phyloP scores from a whole-genome alignment of 2,888 invertebrate genomes.

The Caradrina clavipalpis region DNA sequence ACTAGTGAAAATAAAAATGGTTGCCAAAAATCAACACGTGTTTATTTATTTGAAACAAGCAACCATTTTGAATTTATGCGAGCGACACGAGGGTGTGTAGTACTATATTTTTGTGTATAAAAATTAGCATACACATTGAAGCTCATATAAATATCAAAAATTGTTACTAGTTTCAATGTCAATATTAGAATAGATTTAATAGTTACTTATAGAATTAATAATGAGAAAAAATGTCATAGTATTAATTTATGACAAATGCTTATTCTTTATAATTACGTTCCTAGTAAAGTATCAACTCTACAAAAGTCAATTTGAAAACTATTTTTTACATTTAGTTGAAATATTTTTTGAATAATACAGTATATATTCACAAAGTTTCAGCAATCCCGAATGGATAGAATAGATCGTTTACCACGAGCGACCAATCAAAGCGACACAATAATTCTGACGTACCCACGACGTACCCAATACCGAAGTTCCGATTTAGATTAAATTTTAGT shows the following conservation, averaged over 20 bases:
- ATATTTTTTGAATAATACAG: slow-evolving; percentile 4
- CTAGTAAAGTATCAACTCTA: slow-evolving; percentile 1
- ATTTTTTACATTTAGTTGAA: background rate
- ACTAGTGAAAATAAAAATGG: background rate
- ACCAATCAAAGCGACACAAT: slow-evolving; percentile 35
- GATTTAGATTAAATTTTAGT: slow-evolving; percentile 51
- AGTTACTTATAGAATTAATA: background rate
- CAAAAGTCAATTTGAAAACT: slow-evolving; percentile 12
- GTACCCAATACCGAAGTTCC: slow-evolving; percentile 36
- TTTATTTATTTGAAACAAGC: slow-evolving; percentile 22
- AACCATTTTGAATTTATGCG: background rate
- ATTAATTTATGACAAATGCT: no score
- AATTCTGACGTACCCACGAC: slow-evolving; percentile 30
- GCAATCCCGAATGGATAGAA: slow-evolving; percentile 18
- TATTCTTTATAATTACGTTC: no score
- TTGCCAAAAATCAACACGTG: background rate
- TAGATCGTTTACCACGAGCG: slow-evolving; percentile 26
- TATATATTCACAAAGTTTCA: slow-evolving; percentile 8
- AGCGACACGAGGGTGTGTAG: slow-evolving; percentile 24
- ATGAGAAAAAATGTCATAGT: background rate
- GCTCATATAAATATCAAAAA: slow-evolving; percentile 15
- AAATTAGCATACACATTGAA: slow-evolving; percentile 39
- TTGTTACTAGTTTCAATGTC: slow-evolving; percentile 3
- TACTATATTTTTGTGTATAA: slow-evolving; percentile 37
- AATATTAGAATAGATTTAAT: slow-evolving; percentile 10